A percentile compares a stretch with the other conserved stretches of the same genome.
Evolutionary conservation across 37 sponge, comb jelly and placozoan genomes (phyloP).

Genomic region (Spongilla lacustris): DNA sequence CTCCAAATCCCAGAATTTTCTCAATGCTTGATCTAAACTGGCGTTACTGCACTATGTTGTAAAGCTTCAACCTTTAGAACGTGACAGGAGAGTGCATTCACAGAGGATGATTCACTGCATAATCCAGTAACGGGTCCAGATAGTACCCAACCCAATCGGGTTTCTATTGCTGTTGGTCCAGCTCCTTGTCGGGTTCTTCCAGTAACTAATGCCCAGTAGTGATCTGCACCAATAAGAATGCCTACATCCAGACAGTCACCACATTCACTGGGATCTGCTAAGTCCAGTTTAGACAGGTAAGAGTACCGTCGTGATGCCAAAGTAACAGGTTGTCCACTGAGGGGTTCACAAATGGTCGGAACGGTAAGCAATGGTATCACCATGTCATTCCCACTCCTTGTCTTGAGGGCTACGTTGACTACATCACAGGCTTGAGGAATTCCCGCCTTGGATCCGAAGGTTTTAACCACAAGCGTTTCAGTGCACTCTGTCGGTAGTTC

Average conservation of each 20-base stretch:
- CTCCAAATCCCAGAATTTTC: slow-evolving; percentile 60
- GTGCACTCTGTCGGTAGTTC: not conserved
- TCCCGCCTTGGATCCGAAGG: slow-evolving; percentile 12
- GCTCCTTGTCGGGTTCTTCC: too few relatives aligned
- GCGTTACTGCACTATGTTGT: slow-evolving; percentile 3
- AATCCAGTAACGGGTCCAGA: too few relatives aligned
- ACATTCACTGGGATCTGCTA: slow-evolving; percentile 31
- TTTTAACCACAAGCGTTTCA: slow-evolving; percentile 2
- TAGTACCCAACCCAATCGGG: too few relatives aligned
- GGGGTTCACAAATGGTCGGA: slow-evolving; percentile 55
- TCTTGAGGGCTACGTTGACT: slow-evolving; percentile 4
- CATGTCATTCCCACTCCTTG: not conserved
- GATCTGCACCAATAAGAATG: slow-evolving; percentile 39
- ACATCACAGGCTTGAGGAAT: slow-evolving; percentile 3
- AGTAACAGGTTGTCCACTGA: slow-evolving; percentile 29
- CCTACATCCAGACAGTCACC: not conserved
- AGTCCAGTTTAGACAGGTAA: slow-evolving; percentile 26
- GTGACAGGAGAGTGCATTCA: slow-evolving; percentile 25
- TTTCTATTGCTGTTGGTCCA: too few relatives aligned
- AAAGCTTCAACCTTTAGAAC: slow-evolving; percentile 7
- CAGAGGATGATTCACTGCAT: not conserved
- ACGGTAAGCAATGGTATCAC: slow-evolving; percentile 16
- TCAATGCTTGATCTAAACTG: slow-evolving; percentile 5
- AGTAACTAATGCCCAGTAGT: slow-evolving; percentile 48
- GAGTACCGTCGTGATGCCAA: not conserved